Conservation (phyloP, 1,140 invertebrate genomes). For the Mya arenaria region DNA sequence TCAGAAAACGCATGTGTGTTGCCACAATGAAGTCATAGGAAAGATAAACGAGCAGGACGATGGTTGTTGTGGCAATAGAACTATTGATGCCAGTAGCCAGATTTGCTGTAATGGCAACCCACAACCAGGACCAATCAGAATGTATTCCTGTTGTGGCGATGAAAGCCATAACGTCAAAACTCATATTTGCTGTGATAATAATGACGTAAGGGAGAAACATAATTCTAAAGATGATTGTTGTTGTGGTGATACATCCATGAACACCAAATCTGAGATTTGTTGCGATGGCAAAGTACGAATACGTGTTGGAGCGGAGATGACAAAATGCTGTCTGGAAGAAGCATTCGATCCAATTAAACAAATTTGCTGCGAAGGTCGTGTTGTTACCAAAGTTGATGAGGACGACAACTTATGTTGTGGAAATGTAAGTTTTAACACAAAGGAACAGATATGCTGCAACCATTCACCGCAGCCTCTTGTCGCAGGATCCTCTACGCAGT, state of each 20-base stretch:
- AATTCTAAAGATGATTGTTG: slow-evolving; percentile 19
- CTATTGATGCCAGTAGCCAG: slow-evolving; percentile 8
- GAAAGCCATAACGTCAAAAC: slow-evolving; percentile 6
- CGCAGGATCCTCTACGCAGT: slow-evolving; percentile 12
- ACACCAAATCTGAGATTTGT: slow-evolving; percentile 1
- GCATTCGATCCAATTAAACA: neutral
- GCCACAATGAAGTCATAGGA: neutral
- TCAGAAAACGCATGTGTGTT: slow-evolving; percentile 1
- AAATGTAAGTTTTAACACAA: slow-evolving; percentile 8
- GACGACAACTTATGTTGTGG: slow-evolving; percentile 35
- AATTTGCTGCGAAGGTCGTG: neutral
- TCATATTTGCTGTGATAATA: neutral
- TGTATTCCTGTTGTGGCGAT: slow-evolving; percentile 10
- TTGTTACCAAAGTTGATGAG: neutral
- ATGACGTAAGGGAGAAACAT: neutral
- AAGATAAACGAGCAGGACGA: slow-evolving; percentile 10
- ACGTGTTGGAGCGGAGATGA: neutral
- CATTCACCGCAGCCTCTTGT: neutral
- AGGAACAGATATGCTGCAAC: slow-evolving; percentile 18
- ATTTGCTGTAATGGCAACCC: slow-evolving; percentile 25
- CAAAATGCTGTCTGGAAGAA: slow-evolving; percentile 10
- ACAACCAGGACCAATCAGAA: neutral
- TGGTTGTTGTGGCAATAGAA: slow-evolving; percentile 31
- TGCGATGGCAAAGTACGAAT: neutral
- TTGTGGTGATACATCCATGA: slow-evolving; percentile 34